phyloP scores from a whole-genome alignment of 2,113 vertebrate species.

The Donacobius atricapilla region DNA sequence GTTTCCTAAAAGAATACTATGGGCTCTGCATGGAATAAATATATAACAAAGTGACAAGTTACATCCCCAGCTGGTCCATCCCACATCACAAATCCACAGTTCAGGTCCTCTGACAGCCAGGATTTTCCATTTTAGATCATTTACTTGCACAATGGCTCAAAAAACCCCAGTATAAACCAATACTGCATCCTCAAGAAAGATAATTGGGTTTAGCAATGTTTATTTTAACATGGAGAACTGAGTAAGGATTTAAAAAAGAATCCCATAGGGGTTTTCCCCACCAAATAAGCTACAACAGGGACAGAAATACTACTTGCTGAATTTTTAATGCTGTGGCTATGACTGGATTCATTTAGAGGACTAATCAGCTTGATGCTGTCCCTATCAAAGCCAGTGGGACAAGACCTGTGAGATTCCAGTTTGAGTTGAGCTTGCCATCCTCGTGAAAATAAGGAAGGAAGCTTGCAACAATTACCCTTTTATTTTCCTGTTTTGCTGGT shows the following conservation, averaged over 20 bases:
- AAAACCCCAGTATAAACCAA: neutral
- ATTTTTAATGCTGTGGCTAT: neutral
- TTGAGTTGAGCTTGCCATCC: neutral
- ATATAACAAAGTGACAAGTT: neutral
- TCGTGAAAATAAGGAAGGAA: constrained; percentile 25
- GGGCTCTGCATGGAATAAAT: neutral
- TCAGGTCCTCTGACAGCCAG: neutral
- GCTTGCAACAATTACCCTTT: constrained; percentile 14
- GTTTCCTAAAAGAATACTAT: neutral
- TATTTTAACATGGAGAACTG: neutral
- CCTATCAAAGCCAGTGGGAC: neutral
- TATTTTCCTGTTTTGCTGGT: constrained; percentile 9
- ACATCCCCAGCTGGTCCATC: neutral
- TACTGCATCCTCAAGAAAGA: neutral
- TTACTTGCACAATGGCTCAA: neutral
- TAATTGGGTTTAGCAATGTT: neutral
- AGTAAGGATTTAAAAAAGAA: neutral
- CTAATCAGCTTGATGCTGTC: neutral
- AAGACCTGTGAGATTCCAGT: neutral
- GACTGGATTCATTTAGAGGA: neutral
- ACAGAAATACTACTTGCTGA: neutral
- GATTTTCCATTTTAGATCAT: neutral
- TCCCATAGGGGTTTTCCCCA: too few relatives aligned
- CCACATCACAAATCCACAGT: neutral
- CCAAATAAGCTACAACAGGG: neutral